These are phyloP conservation scores for Oostethus manadensis DNA, from an alignment of 2,113 vertebrate species.

Conservation along the genomic window DNA sequence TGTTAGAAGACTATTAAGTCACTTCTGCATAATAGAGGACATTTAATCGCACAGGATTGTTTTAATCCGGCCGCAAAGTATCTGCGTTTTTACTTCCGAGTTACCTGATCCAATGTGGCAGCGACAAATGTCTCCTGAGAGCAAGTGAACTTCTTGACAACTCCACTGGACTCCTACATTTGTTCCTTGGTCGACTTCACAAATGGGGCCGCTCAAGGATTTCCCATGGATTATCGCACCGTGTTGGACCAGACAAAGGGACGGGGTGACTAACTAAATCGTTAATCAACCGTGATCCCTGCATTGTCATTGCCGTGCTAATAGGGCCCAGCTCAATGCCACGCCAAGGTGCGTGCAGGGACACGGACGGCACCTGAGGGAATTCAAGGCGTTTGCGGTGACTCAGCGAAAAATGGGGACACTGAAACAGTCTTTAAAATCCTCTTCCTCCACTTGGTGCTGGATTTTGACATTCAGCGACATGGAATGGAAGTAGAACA, in stretches of 20 bases:
- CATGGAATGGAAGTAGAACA: not conserved
- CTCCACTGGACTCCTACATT: conserved; percentile 5
- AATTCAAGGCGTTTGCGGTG: not conserved
- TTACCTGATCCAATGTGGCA: not conserved
- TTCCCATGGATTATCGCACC: not conserved
- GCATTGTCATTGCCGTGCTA: conserved; percentile 21
- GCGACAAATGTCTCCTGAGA: conserved; percentile 25
- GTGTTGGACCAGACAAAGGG: conserved; percentile 26
- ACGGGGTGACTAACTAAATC: conserved; percentile 11
- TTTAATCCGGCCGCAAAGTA: conserved; percentile 8
- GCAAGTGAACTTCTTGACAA: conserved; percentile 2
- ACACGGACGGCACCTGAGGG: conserved; percentile 1
- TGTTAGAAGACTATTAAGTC: not conserved
- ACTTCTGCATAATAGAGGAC: not conserved
- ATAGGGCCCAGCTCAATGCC: conserved; percentile 6
- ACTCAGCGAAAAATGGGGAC: conserved; percentile 8
- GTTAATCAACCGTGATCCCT: conserved; percentile 47
- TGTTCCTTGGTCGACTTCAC: conserved; percentile 18
- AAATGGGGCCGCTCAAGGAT: conserved; percentile 23
- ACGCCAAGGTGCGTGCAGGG: conserved; percentile 16
- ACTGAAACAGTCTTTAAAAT: not conserved
- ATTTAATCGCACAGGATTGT: conserved; percentile 25
- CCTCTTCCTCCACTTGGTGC: too few relatives aligned
- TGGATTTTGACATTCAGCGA: not conserved
- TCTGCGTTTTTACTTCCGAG: not conserved